Evolutionary conservation across 2,888 invertebrate species (phyloP).

Genomic region (Ennomos erosarius): DNA sequence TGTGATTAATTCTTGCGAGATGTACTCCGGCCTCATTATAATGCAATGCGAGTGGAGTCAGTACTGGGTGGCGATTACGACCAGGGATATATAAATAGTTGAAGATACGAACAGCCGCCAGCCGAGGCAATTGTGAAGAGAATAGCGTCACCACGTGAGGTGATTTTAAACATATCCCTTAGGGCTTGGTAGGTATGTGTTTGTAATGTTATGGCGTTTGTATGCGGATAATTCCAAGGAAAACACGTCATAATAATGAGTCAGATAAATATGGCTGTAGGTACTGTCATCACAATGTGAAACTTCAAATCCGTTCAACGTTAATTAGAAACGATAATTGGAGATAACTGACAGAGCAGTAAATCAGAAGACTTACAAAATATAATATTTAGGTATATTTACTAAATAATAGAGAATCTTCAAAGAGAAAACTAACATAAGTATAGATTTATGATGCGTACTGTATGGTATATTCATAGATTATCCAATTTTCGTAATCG

Average conservation of each 20-base stretch:
- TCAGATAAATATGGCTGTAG: slow-evolving; percentile 25
- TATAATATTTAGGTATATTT: no score
- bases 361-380: slow-evolving; percentile 3
- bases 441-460: slow-evolving; percentile 17
- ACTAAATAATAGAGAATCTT: no score
- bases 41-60: slow-evolving; percentile 56
- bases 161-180: slow-evolving; percentile 22
- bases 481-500: slow-evolving; percentile 49
- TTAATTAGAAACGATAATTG: slow-evolving; percentile 9
- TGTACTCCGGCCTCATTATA: slow-evolving; percentile 53
- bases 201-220: slow-evolving; percentile 17
- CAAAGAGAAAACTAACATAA: slow-evolving; percentile 11
- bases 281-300: slow-evolving; percentile 7
- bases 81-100: slow-evolving; percentile 58
- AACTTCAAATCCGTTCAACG: slow-evolving; percentile 22
- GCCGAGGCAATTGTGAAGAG: slow-evolving; percentile 54
- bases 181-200: slow-evolving; percentile 17
- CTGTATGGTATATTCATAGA: slow-evolving; percentile 36
- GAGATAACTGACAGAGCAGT: slow-evolving; percentile 17
- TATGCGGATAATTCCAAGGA: slow-evolving; percentile 19
- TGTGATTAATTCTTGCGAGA: slow-evolving; percentile 41
- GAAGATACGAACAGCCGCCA: slow-evolving; percentile 50
- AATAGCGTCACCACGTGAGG: slow-evolving; percentile 54
- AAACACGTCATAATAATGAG: slow-evolving; percentile 34
- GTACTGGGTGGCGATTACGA: slow-evolving; percentile 60